Evolutionary conservation across 53 echinoderm and acorn worm genomes (phyloP).

Genomic region (Temnopleurus reevesii): DNA sequence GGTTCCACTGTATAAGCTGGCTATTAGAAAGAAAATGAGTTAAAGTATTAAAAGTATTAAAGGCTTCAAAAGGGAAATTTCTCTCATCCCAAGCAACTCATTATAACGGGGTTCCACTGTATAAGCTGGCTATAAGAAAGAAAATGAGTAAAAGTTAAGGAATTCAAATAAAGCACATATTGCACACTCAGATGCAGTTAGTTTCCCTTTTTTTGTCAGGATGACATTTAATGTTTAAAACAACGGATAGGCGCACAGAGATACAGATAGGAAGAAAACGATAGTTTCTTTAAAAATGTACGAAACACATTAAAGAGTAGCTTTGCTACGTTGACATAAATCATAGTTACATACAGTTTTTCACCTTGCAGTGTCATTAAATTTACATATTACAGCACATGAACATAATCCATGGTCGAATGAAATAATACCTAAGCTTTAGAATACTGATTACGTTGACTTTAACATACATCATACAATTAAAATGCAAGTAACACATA

Average conservation of each 20-base stretch:
- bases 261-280: slow-evolving; percentile 31
- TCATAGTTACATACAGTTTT: slow-evolving; percentile 22
- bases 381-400: slow-evolving; percentile 12
- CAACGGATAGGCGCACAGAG: slow-evolving; percentile 24
- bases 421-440: slow-evolving; percentile 6
- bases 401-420: not conserved
- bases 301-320: slow-evolving; percentile 46
- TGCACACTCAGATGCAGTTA: not conserved
- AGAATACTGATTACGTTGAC: not conserved
- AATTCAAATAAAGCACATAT: not conserved
- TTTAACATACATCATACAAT: not conserved
- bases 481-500: not conserved
- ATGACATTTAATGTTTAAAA: slow-evolving; percentile 53
- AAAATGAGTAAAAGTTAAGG: too few relatives aligned
- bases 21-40: too few relatives aligned
- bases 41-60: too few relatives aligned
- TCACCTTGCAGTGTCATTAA: slow-evolving; percentile 9
- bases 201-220: slow-evolving; percentile 53
- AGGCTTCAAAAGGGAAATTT: too few relatives aligned
- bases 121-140: too few relatives aligned
- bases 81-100: too few relatives aligned
- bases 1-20: too few relatives aligned
- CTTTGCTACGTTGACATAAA: slow-evolving; percentile 48
- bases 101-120: too few relatives aligned
- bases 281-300: slow-evolving; percentile 32